Percentiles rank a stretch among this genome's conserved stretches.
Conservation (phyloP, 2,888 invertebrate genomes). For the Papilio protenor region DNA sequence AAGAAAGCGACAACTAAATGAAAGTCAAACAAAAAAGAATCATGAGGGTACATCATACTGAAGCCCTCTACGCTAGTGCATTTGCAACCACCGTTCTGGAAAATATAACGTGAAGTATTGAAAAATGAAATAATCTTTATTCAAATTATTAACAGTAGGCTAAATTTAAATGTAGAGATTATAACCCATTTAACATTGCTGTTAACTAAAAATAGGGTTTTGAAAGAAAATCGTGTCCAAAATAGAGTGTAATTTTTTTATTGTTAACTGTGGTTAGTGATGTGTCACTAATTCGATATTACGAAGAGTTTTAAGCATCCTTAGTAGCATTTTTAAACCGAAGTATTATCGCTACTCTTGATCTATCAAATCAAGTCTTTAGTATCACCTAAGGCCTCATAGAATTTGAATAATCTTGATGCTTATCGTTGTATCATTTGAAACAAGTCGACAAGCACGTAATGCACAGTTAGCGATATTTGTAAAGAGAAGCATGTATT, state of each 20-base stretch:
- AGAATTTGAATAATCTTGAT: not conserved
- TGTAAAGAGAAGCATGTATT: not conserved
- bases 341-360: not conserved
- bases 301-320: not conserved
- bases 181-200: not conserved
- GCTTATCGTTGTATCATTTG: not conserved
- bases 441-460: conserved; percentile 22
- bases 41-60: not conserved
- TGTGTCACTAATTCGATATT: not conserved
- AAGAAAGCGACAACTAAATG: not conserved
- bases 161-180: not conserved
- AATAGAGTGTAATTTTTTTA: not conserved
- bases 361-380: not conserved
- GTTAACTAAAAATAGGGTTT: not conserved
- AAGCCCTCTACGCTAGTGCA: conserved; percentile 20
- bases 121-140: not conserved
- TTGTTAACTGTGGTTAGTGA: not conserved
- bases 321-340: not conserved
- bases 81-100: conserved; percentile 26
- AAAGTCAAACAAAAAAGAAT: not conserved
- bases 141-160: not conserved
- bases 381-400: not conserved
- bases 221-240: not conserved
- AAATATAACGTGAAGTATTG: conserved; percentile 9
- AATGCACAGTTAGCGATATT: conserved; percentile 17